A percentile compares a stretch with the other conserved stretches of the same genome.
Evolutionary conservation across 2,888 invertebrate genomes (phyloP).

Genomic region (Cheilosia vulpina): DNA sequence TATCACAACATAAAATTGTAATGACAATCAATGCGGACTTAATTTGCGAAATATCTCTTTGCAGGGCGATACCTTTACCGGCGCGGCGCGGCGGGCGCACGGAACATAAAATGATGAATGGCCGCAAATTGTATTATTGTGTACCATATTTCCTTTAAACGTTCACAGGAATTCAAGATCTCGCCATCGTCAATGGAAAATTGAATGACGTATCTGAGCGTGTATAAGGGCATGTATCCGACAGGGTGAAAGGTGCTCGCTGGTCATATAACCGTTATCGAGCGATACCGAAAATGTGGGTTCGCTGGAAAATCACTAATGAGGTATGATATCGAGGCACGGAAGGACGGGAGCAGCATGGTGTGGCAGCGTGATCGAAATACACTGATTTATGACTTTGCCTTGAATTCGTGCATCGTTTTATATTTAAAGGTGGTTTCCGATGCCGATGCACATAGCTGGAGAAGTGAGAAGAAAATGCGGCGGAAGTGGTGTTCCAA

Average conservation of each 20-base stretch:
- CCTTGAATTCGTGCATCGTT: slow-evolving; percentile 4
- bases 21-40: slow-evolving; percentile 62
- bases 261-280: slow-evolving; percentile 24
- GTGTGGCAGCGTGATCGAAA: not conserved
- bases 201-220: slow-evolving; percentile 24
- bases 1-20: slow-evolving; percentile 67
- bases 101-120: slow-evolving; percentile 62
- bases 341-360: not conserved
- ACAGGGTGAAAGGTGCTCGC: slow-evolving; percentile 8
- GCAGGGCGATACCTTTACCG: slow-evolving; percentile 2
- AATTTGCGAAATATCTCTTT: slow-evolving; percentile 21
- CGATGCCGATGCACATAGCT: not conserved
- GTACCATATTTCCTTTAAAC: slow-evolving; percentile 44
- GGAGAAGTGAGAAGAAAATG: not conserved
- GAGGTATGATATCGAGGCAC: slow-evolving; percentile 23
- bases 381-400: slow-evolving; percentile 10
- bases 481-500: not conserved
- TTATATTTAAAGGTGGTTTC: not conserved
- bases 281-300: slow-evolving; percentile 34
- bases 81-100: not conserved
- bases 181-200: slow-evolving; percentile 1
- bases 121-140: slow-evolving; percentile 57
- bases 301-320: slow-evolving; percentile 42
- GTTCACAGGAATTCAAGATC: slow-evolving; percentile 30
- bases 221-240: not conserved